These are phyloP conservation scores for Therioaphis trifolii DNA, from an alignment of 2,888 invertebrate genomes.

Conservation along the genomic window DNA sequence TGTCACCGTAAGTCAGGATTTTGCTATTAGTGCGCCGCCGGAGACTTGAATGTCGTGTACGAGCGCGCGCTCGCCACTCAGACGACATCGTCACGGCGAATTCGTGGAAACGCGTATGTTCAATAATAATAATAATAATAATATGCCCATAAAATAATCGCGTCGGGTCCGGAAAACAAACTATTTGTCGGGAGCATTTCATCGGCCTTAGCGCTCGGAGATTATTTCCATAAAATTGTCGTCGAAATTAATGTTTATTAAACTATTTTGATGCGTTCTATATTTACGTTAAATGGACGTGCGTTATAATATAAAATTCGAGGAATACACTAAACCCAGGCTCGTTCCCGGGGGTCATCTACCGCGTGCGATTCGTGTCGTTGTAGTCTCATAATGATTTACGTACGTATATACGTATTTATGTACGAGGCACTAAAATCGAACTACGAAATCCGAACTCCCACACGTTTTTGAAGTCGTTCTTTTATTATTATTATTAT, in stretches of 20 bases:
- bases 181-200: too few species aligned
- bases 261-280: slow-evolving; percentile 24
- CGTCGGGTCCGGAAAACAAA: too few species aligned
- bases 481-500: not conserved
- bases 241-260: slow-evolving; percentile 58
- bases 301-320: too few species aligned
- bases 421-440: not conserved
- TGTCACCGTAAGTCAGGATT: slow-evolving; percentile 26
- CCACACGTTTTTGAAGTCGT: not conserved
- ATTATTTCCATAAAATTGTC: slow-evolving; percentile 55
- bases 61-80: not conserved
- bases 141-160: too few species aligned
- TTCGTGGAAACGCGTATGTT: not conserved
- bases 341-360: not conserved
- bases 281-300: too few species aligned
- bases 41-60: not conserved
- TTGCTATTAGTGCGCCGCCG: not conserved
- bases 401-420: not conserved
- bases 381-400: not conserved
- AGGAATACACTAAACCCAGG: too few species aligned
- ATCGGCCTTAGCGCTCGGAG: not conserved
- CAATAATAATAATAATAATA: not conserved
- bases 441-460: not conserved
- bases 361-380: not conserved
- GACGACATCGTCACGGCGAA: not conserved